Base-by-base conservation (phyloP, 1,140 invertebrate species). In the Aphelinus atriplicis region DNA sequence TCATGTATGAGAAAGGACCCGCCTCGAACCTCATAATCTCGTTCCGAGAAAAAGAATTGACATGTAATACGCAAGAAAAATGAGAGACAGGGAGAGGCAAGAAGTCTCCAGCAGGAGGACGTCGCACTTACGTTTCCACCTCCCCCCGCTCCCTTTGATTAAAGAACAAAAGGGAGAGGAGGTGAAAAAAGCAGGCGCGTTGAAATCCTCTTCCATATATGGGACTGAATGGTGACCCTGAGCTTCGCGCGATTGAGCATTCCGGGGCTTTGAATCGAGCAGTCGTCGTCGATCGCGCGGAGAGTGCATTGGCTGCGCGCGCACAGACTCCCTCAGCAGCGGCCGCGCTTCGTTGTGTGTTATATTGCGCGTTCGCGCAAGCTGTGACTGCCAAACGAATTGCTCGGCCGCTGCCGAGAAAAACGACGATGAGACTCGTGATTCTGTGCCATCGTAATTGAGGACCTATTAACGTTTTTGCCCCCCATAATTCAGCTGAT, bases 201-300 rank as follows among this genome's bases (percentile, higher is more conserved):
- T 64, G 74, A 65, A 79, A 79, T 74, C 77, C 51, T 26, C 26
- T 60, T 26, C 60, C 74, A 64, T 73, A 74, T 78, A 78, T 78
- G 76, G 75, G 58, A 47, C 68, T 56, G 67, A n/a, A 50, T 51
- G 76, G 64, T 78, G 60, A 71, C 74, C 74, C 75, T 76, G 62
- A 48, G 72, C 63, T 69, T 56, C 53, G 48, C 43, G 43, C 58
- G 58, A 63, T 63, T 62, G 74, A 55, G 77, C 80, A 82, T 82
- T 80, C 81, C 81, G 78, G 78, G 75, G 73, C 74, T 77, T 70
- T 77, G 81, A 80, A 78, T 82, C 81, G 75, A 76, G 2, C 73
- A 50, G 60, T 61, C 26, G 26, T 26, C 26, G 26, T 26, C 26
- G 26, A 26, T 26, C 26, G 26, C 26, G 26, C 26, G 26, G 26